These are phyloP conservation scores for Psittacula echo DNA, from an alignment of 2,797 vertebrate species.

Conservation along the genomic window DNA sequence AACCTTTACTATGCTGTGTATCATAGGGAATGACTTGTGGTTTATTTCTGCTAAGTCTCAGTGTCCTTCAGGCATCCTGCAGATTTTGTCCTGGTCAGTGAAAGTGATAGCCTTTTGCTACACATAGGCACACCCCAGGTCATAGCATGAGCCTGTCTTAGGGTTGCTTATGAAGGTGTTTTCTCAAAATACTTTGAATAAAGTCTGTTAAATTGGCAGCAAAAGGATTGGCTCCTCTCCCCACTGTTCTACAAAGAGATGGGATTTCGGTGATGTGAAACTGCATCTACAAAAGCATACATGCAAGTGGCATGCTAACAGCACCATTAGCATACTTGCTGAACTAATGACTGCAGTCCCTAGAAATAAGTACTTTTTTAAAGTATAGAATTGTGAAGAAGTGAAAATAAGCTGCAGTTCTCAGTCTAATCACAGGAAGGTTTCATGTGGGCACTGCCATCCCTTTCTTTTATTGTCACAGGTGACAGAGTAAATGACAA, in stretches of 20 bases:
- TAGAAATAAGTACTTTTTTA: neutral
- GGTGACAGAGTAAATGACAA: neutral
- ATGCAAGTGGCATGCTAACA: neutral
- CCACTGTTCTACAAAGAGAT: neutral
- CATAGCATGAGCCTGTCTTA: neutral
- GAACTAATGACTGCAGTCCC: neutral
- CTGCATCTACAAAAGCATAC: neutral
- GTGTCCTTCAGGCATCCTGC: neutral
- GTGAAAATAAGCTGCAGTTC: neutral
- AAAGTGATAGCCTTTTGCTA: neutral
- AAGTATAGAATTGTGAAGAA: neutral
- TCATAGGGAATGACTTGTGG: neutral
- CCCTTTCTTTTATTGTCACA: neutral
- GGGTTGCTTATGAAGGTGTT: neutral
- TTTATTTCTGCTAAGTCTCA: neutral
- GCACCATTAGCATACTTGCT: neutral
- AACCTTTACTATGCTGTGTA: neutral
- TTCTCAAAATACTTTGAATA: neutral
- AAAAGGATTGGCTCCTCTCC: neutral
- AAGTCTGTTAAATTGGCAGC: neutral
- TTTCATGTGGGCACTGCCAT: neutral
- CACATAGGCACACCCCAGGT: constrained; percentile 26
- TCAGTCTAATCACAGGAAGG: neutral
- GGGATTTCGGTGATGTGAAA: neutral
- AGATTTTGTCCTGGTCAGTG: neutral